Evolutionary conservation across 2,888 invertebrate genomes (phyloP).

Genomic region (Drosophila testacea): DNA sequence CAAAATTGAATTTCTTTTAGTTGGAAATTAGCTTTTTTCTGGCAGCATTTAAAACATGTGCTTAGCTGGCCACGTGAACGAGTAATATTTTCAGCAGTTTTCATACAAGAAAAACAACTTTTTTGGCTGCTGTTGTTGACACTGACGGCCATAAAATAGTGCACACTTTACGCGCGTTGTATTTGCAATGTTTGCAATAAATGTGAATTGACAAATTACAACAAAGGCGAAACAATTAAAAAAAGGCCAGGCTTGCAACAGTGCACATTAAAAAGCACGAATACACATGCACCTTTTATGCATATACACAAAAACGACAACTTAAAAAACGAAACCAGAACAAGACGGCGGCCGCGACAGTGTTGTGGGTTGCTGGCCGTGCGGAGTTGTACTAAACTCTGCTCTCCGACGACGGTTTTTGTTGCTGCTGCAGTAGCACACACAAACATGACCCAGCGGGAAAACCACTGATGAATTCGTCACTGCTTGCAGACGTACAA

Average conservation of each 20-base stretch:
- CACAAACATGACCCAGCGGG: constrained; percentile 61
- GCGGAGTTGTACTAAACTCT: constrained; percentile 76
- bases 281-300: constrained; percentile 61
- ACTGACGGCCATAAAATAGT: constrained; percentile 40
- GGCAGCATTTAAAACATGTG: constrained; percentile 51
- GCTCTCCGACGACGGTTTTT: constrained; percentile 62
- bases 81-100: constrained; percentile 48
- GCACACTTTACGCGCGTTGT: constrained; percentile 45
- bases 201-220: constrained; percentile 43
- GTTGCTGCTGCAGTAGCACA: constrained; percentile 59
- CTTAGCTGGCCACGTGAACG: constrained; percentile 67
- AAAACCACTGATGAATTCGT: constrained; percentile 26
- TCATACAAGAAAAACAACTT: constrained; percentile 51
- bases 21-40: constrained; percentile 65
- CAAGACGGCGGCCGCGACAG: constrained; percentile 60
- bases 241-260: constrained; percentile 48
- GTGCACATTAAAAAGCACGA: constrained; percentile 37
- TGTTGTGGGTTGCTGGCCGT: constrained; percentile 69
- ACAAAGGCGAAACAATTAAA: constrained; percentile 44
- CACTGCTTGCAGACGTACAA: constrained; percentile 11
- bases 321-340: constrained; percentile 65
- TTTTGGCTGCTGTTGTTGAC: constrained; percentile 13
- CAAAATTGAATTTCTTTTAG: constrained; percentile 75
- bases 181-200: constrained; percentile 32
- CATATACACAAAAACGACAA: constrained; percentile 68